phyloP scores from a whole-genome alignment of 2,888 invertebrate genomes.

The Trissoscelio sp. region DNA sequence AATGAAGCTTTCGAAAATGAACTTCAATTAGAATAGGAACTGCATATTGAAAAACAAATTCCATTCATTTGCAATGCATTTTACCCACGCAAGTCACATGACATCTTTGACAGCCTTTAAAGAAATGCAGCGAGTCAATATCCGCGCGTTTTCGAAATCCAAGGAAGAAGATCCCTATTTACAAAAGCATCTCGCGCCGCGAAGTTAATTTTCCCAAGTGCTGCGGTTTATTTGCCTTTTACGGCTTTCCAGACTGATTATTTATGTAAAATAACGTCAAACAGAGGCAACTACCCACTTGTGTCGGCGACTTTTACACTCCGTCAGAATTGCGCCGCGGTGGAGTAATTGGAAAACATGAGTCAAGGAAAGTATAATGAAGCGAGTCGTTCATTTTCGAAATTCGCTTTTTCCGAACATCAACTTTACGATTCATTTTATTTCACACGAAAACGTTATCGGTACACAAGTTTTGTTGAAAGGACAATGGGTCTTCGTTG shows the following conservation, averaged over 20 bases:
- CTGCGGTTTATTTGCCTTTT: conserved; percentile 53
- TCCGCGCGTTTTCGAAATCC: conserved; percentile 7
- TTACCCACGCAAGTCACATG: too few species aligned
- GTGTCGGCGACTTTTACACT: conserved; percentile 32
- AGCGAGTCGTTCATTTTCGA: conserved; percentile 14
- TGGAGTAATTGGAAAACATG: conserved; percentile 38
- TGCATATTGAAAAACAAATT: too few species aligned
- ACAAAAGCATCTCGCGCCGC: conserved; percentile 12
- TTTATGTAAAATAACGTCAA: conserved; percentile 56
- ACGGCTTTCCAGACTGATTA: conserved; percentile 46
- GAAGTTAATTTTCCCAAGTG: conserved; percentile 56
- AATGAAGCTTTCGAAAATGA: too few species aligned
- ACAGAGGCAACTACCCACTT: conserved; percentile 9
- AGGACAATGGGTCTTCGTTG: conserved; percentile 3
- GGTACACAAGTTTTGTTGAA: background rate
- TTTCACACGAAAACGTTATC: background rate
- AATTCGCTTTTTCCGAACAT: conserved; percentile 1
- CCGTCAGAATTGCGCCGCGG: conserved; percentile 6
- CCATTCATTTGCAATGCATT: too few species aligned
- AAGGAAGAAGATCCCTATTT: conserved; percentile 17
- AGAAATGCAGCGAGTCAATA: conserved; percentile 22
- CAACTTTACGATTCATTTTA: background rate
- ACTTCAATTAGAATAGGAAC: too few species aligned
- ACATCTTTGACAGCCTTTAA: conserved; percentile 17
- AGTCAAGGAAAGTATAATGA: conserved; percentile 45